A percentile compares a stretch with the other conserved stretches of the same genome.
phyloP scores from a whole-genome alignment of 2,797 vertebrate genomes.

The Xenopus petersii region DNA sequence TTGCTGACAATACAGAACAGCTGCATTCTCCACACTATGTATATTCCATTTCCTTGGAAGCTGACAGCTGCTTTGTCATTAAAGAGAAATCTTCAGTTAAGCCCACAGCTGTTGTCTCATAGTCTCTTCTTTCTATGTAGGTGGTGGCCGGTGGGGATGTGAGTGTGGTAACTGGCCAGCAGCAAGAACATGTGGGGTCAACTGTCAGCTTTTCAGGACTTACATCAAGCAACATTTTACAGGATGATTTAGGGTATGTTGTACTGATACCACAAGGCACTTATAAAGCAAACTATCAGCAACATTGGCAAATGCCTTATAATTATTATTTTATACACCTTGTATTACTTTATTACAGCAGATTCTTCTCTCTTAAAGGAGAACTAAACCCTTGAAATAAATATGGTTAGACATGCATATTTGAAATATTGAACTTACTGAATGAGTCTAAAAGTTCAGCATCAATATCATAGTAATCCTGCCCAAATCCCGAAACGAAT shows the following conservation, averaged over 20 bases:
- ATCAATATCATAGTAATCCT: too few species aligned
- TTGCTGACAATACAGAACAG: not conserved
- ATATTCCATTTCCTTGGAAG: not conserved
- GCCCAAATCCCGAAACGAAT: too few species aligned
- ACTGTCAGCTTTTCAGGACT: conserved; percentile 65
- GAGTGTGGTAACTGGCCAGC: conserved; percentile 80
- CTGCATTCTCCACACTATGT: not conserved
- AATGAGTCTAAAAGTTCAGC: too few species aligned
- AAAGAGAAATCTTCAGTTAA: not conserved
- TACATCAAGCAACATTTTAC: conserved; percentile 82
- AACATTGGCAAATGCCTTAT: not conserved
- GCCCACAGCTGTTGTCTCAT: not conserved
- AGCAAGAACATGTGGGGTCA: conserved; percentile 69
- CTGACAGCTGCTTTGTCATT: not conserved
- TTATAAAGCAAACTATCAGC: not conserved
- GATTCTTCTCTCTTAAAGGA: too few species aligned
- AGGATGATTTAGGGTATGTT: conserved; percentile 88
- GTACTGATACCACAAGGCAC: not conserved
- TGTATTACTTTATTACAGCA: too few species aligned
- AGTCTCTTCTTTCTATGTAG: conserved; percentile 46
- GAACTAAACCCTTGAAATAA: too few species aligned
- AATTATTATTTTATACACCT: too few species aligned
- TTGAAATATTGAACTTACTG: too few species aligned
- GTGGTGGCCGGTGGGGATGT: conserved; percentile 89
- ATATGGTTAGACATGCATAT: too few species aligned